Conservation (phyloP, 1,140 invertebrate genomes). For the Lordiphosa mommai region DNA sequence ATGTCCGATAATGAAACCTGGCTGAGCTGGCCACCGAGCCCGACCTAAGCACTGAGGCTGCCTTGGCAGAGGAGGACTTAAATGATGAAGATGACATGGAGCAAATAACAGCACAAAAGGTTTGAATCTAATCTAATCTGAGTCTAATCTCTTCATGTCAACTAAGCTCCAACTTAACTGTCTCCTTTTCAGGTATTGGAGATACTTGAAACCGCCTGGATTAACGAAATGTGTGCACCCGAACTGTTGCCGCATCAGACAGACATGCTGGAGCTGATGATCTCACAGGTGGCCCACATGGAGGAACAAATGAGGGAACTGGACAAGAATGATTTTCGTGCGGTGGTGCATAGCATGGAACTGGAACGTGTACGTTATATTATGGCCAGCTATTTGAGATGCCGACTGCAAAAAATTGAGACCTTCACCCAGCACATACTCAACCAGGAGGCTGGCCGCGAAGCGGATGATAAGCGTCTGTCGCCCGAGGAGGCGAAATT, state of each 20-base stretch:
- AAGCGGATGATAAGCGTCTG: conserved; percentile 81
- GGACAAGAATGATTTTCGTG: conserved; percentile 86
- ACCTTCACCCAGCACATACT: conserved; percentile 84
- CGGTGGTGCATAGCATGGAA: conserved; percentile 89
- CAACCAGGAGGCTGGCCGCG: conserved; percentile 82
- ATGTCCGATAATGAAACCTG: conserved; percentile 60
- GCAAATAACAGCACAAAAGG: conserved; percentile 77
- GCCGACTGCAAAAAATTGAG: conserved; percentile 89
- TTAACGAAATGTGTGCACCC: conserved; percentile 91
- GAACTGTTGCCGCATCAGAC: conserved; percentile 88
- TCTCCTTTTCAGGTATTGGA: conserved; percentile 80
- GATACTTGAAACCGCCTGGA: conserved; percentile 86
- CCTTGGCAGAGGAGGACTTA: conserved; percentile 17
- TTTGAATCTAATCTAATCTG: no score
- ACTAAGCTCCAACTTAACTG: no score
- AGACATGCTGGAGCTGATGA: conserved; percentile 88
- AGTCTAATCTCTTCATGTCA: not conserved
- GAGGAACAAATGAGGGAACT: conserved; percentile 87
- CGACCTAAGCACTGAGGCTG: conserved; percentile 19
- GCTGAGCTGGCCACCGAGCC: conserved; percentile 22
- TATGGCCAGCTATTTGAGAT: conserved; percentile 87
- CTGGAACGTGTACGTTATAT: conserved; percentile 87
- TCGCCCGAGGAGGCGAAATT: conserved; percentile 85
- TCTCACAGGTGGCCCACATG: conserved; percentile 89
- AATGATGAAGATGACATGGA: conserved; percentile 67